Percentiles rank a stretch among this genome's conserved stretches.
Evolutionary conservation across 2,113 vertebrate genomes (phyloP).

Genomic region (Campylomormyrus tamandua): DNA sequence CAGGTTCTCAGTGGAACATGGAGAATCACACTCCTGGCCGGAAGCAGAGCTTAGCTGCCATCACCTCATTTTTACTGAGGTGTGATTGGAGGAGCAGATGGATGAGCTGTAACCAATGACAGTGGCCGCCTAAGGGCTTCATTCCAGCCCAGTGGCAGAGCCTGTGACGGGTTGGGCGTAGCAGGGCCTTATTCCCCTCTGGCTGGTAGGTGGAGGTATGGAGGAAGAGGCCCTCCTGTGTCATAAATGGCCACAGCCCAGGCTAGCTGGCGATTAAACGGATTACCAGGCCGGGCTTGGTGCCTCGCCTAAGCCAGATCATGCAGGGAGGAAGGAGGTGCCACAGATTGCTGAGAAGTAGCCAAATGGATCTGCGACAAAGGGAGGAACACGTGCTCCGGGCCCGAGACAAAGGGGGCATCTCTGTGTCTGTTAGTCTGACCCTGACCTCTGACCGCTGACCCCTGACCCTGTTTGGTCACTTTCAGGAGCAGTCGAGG

Average conservation of each 20-base stretch:
- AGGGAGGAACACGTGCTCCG: neutral
- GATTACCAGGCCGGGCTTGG: slow-evolving; percentile 16
- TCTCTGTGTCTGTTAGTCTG: neutral
- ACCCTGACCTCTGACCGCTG: neutral
- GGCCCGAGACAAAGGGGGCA: neutral
- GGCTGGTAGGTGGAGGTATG: neutral
- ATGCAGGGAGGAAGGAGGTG: neutral
- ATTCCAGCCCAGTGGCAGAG: neutral
- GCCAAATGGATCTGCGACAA: neutral
- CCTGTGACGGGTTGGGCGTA: neutral
- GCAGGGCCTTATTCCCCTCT: neutral
- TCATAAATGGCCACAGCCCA: neutral
- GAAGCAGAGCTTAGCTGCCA: neutral
- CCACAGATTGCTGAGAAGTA: neutral
- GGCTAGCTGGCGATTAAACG: slow-evolving; percentile 26
- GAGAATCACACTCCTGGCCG: neutral
- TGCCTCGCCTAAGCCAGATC: neutral
- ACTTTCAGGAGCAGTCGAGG: neutral
- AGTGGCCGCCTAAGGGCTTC: neutral
- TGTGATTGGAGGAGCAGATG: neutral
- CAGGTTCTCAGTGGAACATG: neutral
- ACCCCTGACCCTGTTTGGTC: neutral
- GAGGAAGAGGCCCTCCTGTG: neutral
- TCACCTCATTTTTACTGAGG: neutral
- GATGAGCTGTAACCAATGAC: neutral